Evolutionary conservation across 2,113 vertebrate species (phyloP).

Genomic region (Eurystomus gularis): DNA sequence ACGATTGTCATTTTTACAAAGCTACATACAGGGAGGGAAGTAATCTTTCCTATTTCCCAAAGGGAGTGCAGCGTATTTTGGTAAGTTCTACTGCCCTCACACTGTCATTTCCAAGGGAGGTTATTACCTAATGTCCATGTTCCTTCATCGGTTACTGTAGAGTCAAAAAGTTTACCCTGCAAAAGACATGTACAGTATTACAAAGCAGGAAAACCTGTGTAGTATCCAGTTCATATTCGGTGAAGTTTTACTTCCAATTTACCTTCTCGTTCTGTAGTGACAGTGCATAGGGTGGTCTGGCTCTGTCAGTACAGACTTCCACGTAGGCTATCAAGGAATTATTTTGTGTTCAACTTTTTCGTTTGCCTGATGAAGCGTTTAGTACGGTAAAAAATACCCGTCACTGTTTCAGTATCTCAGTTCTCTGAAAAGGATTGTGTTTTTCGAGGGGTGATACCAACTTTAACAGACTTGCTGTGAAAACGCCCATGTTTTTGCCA

Average conservation of each 20-base stretch:
- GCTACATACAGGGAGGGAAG: neutral
- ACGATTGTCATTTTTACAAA: fast-evolving
- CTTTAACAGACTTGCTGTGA: neutral
- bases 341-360: neutral
- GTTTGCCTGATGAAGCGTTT: neutral
- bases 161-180: slow-evolving; percentile 91
- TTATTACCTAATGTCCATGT: slow-evolving; percentile 93
- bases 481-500: neutral
- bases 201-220: neutral
- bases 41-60: neutral
- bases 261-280: neutral
- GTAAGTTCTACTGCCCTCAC: neutral
- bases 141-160: slow-evolving; percentile 89
- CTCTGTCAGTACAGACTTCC: fast-evolving
- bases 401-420: neutral
- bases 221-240: neutral
- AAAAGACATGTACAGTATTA: slow-evolving; percentile 40
- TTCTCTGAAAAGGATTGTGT: neutral
- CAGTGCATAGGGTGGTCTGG: fast-evolving
- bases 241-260: neutral
- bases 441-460: neutral
- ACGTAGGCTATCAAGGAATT: neutral
- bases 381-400: neutral
- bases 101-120: neutral
- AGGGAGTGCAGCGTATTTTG: neutral